These are phyloP conservation scores for Varanus komodoensis DNA, from an alignment of 2,113 vertebrate species.

Conservation along the genomic window DNA sequence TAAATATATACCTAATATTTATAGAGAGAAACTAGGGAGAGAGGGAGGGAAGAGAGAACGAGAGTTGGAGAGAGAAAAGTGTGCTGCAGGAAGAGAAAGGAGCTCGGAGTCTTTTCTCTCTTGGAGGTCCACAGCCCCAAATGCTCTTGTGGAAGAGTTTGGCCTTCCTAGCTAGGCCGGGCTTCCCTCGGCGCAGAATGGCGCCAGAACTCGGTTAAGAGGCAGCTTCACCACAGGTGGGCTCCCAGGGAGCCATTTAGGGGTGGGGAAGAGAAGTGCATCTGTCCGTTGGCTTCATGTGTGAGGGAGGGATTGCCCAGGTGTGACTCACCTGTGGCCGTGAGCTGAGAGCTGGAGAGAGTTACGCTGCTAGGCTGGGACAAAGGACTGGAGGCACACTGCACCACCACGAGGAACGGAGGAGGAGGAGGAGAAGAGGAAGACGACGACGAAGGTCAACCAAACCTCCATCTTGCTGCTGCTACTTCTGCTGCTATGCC, in stretches of 20 bases:
- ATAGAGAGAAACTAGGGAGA: conserved; percentile 30
- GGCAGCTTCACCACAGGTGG: conserved; percentile 52
- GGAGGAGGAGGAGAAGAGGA: background rate
- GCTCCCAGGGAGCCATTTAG: conserved; percentile 27
- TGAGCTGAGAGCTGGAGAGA: background rate
- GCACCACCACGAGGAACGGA: conserved; percentile 23
- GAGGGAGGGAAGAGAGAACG: conserved; percentile 40
- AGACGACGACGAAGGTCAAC: conserved; percentile 56
- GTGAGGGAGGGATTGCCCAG: background rate
- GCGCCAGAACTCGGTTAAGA: conserved; percentile 51
- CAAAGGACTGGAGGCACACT: conserved; percentile 53
- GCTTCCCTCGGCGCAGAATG: conserved; percentile 66
- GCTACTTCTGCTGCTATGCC: conserved; percentile 89
- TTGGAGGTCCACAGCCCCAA: conserved; percentile 62
- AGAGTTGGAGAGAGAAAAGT: conserved; percentile 53
- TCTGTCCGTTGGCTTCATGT: accelerated
- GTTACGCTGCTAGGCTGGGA: background rate
- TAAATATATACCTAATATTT: conserved; percentile 45
- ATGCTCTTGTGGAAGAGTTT: conserved; percentile 53
- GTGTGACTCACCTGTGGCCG: background rate
- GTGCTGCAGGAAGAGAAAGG: background rate
- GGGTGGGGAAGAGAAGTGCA: too few relatives aligned
- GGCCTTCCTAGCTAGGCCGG: conserved; percentile 57
- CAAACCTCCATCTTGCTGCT: conserved; percentile 75
- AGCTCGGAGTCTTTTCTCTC: conserved; percentile 60